phyloP scores from a whole-genome alignment of 2,888 invertebrate species.

The Polymixis lichenea region DNA sequence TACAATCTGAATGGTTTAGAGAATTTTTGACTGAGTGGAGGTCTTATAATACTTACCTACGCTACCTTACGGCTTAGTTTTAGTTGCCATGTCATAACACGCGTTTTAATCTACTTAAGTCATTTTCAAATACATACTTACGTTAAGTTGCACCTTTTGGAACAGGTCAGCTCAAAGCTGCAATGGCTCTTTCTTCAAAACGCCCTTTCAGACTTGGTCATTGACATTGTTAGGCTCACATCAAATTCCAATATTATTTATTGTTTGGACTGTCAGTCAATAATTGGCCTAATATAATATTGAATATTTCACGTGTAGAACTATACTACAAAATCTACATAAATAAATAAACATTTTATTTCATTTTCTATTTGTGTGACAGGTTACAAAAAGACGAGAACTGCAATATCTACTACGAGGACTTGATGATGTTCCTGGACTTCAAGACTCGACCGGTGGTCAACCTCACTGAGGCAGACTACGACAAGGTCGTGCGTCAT shows the following conservation, averaged over 20 bases:
- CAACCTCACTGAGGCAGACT: conserved; percentile 81
- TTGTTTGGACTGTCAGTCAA: no score
- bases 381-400: conserved; percentile 92
- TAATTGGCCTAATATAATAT: no score
- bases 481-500: conserved; percentile 82
- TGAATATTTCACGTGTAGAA: no score
- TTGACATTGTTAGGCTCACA: no score
- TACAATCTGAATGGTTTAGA: background rate
- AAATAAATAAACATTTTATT: no score
- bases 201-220: no score
- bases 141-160: background rate
- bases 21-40: background rate
- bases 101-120: background rate
- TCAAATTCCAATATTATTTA: no score
- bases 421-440: conserved; percentile 93
- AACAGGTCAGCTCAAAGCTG: no score
- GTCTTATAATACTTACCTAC: background rate
- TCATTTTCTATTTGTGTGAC: conserved; percentile 10
- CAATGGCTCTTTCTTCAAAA: no score
- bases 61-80: background rate
- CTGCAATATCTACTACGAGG: conserved; percentile 92
- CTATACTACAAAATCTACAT: no score
- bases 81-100: background rate
- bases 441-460: conserved; percentile 89
- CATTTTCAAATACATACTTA: background rate